Conservation (phyloP, 2,113 vertebrate species). For the Catharus minimus region DNA sequence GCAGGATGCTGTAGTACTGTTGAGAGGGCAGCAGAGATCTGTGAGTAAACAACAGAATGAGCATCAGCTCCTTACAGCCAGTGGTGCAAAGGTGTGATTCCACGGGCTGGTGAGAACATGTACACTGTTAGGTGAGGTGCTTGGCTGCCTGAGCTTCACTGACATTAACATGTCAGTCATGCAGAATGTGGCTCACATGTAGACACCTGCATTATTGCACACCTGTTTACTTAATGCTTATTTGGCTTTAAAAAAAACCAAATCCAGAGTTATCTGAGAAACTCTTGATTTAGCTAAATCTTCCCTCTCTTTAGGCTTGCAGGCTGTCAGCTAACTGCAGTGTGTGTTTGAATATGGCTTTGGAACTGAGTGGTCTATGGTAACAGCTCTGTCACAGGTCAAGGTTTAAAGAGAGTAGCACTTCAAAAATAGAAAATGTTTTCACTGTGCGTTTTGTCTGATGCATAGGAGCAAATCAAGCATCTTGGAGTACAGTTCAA, state of each 20-base stretch:
- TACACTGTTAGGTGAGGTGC: fast-evolving
- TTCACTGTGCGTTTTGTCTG: neutral
- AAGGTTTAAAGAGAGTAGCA: neutral
- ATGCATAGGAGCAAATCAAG: neutral
- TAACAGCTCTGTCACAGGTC: fast-evolving
- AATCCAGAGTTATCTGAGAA: neutral
- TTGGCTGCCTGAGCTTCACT: neutral
- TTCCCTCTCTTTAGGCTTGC: neutral
- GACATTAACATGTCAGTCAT: neutral
- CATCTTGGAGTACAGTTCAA: neutral
- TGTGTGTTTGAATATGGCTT: neutral
- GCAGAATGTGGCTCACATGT: neutral
- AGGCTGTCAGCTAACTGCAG: neutral
- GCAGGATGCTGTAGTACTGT: neutral
- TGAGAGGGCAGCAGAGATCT: neutral
- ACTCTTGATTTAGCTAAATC: neutral
- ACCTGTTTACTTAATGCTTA: neutral
- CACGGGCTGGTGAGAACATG: neutral
- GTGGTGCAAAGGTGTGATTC: neutral
- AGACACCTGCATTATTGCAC: neutral
- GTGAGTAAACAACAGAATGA: neutral
- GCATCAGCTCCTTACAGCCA: neutral
- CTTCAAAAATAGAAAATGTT: neutral
- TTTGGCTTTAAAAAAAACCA: neutral
- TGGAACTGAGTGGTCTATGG: neutral